A percentile compares a stretch with the other conserved stretches of the same genome.
phyloP scores from a whole-genome alignment of 2,113 vertebrate genomes.

The Fregata magnificens region DNA sequence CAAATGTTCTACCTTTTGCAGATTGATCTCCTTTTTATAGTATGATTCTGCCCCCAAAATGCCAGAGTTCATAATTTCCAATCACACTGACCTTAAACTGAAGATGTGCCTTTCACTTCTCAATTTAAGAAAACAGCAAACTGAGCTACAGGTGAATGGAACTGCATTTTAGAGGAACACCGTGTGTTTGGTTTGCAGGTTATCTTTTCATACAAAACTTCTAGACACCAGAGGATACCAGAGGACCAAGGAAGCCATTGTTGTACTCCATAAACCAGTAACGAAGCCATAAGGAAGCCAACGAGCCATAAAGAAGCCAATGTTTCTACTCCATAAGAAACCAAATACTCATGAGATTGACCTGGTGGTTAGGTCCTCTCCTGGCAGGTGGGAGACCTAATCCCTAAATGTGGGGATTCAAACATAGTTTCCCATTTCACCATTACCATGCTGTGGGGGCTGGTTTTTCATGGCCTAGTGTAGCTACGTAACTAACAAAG shows the following conservation, averaged over 20 bases:
- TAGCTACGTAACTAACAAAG: background rate
- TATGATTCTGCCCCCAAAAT: background rate
- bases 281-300: background rate
- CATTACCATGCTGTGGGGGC: background rate
- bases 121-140: background rate
- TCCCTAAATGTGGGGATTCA: background rate
- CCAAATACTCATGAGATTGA: background rate
- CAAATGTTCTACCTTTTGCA: background rate
- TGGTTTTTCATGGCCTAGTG: background rate
- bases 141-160: background rate
- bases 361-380: background rate
- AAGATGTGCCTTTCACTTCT: background rate
- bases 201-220: background rate
- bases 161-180: background rate
- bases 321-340: background rate
- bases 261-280: background rate
- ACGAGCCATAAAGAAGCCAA: background rate
- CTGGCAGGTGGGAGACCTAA: background rate
- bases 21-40: background rate
- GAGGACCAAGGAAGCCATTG: background rate
- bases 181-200: accelerated
- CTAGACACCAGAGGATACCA: background rate
- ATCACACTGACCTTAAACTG: background rate
- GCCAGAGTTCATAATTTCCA: background rate
- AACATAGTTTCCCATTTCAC: background rate